Evolutionary conservation across 2,113 vertebrate species (phyloP).

Genomic region (Apodemus sylvaticus): DNA sequence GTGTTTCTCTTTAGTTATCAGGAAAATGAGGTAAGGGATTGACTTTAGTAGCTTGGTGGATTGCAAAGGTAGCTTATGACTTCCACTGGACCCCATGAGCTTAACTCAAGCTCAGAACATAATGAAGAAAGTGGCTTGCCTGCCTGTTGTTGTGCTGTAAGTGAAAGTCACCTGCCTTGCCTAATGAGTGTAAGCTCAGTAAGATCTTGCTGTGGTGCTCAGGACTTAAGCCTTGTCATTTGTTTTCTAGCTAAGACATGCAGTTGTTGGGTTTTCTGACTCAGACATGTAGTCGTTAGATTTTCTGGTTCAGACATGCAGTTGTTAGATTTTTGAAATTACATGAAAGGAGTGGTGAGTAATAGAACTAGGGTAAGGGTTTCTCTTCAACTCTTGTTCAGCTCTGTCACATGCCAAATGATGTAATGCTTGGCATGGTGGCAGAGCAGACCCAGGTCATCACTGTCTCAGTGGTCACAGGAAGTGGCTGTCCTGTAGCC

Average conservation of each 20-base stretch:
- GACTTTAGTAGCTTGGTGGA: neutral
- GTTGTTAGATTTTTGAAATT: neutral
- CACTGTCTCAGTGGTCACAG: neutral
- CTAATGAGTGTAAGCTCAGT: neutral
- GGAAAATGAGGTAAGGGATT: neutral
- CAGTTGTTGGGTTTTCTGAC: neutral
- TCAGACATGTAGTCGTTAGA: neutral
- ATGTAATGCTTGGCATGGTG: neutral
- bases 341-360: constrained; percentile 4
- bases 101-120: neutral
- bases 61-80: neutral
- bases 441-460: neutral
- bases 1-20: neutral
- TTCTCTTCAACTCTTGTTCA: neutral
- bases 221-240: neutral
- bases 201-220: neutral
- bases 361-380: neutral
- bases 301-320: neutral
- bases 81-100: neutral
- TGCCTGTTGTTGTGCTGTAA: neutral
- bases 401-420: neutral
- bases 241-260: neutral
- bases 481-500: neutral
- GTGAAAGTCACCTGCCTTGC: neutral
- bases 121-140: neutral